These are phyloP conservation scores for Cichlasoma orientale DNA, from an alignment of 2,797 vertebrate genomes.

Conservation along the genomic window DNA sequence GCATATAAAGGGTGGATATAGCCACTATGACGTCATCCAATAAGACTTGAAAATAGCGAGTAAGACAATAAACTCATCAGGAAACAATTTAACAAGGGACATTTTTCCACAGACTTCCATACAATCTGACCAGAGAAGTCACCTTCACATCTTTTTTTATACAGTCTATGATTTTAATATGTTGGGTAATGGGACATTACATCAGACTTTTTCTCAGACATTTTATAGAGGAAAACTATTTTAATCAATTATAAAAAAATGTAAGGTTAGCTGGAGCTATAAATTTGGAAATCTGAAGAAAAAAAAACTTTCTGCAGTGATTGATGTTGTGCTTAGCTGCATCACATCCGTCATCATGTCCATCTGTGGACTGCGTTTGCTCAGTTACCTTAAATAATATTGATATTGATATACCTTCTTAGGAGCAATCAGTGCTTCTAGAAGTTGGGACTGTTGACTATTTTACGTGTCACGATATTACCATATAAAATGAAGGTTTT, in stretches of 20 bases:
- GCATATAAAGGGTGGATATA: background rate
- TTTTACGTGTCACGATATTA: background rate
- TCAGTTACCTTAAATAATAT: background rate
- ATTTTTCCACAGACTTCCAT: background rate
- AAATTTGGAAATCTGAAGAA: background rate
- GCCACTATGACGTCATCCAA: background rate
- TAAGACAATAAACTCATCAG: background rate
- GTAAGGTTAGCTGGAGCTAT: accelerated
- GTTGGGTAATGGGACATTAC: background rate
- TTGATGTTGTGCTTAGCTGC: background rate
- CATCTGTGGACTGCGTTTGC: background rate
- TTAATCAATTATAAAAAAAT: background rate
- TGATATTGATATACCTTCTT: background rate
- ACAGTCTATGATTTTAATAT: background rate
- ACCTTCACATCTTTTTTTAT: background rate
- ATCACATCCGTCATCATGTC: background rate
- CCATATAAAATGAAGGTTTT: too few species aligned
- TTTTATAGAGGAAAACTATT: background rate
- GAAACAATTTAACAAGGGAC: background rate
- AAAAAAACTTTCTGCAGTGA: background rate
- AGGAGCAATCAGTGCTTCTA: background rate
- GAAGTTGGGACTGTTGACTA: background rate
- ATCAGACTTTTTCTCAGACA: background rate
- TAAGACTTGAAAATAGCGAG: background rate
- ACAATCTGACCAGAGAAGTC: background rate